Percentiles rank a stretch among this genome's conserved stretches.
Conservation (phyloP, 2,888 invertebrate genomes). For the Drosophila barbarae region DNA sequence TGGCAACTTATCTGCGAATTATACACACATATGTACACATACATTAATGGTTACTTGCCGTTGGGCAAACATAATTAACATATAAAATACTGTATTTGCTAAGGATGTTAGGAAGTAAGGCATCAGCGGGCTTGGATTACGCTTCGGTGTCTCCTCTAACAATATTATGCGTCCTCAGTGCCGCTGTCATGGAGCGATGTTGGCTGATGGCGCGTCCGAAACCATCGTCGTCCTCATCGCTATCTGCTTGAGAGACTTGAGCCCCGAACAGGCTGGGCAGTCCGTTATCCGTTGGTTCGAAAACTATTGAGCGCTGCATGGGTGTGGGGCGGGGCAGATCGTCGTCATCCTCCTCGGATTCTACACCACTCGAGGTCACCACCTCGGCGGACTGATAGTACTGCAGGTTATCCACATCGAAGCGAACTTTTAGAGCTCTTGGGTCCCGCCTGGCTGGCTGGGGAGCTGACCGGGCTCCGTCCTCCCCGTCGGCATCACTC, state of each 20-base stretch:
- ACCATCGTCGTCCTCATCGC: slow-evolving; percentile 47
- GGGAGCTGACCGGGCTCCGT: slow-evolving; percentile 33
- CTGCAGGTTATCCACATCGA: slow-evolving; percentile 67
- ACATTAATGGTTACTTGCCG: slow-evolving; percentile 21
- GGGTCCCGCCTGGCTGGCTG: slow-evolving; percentile 52
- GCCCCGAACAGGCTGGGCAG: slow-evolving; percentile 64
- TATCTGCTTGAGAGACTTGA: slow-evolving; percentile 61
- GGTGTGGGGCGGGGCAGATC: slow-evolving; percentile 44
- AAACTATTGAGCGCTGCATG: slow-evolving; percentile 52
- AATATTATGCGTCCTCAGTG: slow-evolving; percentile 50
- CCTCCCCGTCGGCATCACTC: slow-evolving; percentile 46
- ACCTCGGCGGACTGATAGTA: slow-evolving; percentile 58
- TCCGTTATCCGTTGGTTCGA: slow-evolving; percentile 19
- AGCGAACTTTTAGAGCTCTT: slow-evolving; percentile 64
- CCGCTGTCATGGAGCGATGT: slow-evolving; percentile 80
- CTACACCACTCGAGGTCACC: slow-evolving; percentile 46
- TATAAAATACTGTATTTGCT: slow-evolving; percentile 63
- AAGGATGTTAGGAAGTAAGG: slow-evolving; percentile 49
- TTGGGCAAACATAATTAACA: slow-evolving; percentile 47
- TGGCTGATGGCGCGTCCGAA: slow-evolving; percentile 80
- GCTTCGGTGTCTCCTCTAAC: slow-evolving; percentile 42
- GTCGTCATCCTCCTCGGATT: slow-evolving; percentile 40
- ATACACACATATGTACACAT: slow-evolving; percentile 29
- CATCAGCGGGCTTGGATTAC: slow-evolving; percentile 26
- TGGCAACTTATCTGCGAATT: slow-evolving; percentile 35